Percentiles rank a stretch among this genome's conserved stretches.
Evolutionary conservation across 2,888 invertebrate species (phyloP).

Genomic region (Andricus curvator): DNA sequence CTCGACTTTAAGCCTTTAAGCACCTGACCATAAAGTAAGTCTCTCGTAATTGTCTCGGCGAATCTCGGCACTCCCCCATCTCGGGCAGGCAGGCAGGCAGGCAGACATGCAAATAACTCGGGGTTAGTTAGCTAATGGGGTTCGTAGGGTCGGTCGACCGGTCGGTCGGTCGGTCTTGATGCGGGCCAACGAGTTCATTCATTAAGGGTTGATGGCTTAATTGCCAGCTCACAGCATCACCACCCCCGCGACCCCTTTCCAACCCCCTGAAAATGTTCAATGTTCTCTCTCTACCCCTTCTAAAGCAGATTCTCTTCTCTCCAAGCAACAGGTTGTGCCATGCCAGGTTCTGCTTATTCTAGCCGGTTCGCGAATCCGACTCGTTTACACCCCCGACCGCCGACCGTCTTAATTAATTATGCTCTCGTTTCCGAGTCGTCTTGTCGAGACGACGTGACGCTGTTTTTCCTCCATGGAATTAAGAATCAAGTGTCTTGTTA

Average conservation of each 20-base stretch:
- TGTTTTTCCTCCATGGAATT: slow-evolving; percentile 47
- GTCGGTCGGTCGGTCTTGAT: slow-evolving; percentile 56
- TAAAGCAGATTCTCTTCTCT: slow-evolving; percentile 54
- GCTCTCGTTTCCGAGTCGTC: slow-evolving; percentile 56
- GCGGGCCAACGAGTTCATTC: slow-evolving; percentile 73
- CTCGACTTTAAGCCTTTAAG: slow-evolving; percentile 76
- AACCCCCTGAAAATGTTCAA: slow-evolving; percentile 54
- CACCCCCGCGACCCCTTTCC: slow-evolving; percentile 59
- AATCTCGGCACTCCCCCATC: slow-evolving; percentile 72
- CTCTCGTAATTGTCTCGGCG: slow-evolving; percentile 75
- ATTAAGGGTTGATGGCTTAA: slow-evolving; percentile 78
- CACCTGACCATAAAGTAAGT: slow-evolving; percentile 75
- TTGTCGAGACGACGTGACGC: neutral
- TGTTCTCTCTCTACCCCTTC: slow-evolving; percentile 49
- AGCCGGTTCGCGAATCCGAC: slow-evolving; percentile 63
- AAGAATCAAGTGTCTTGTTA: slow-evolving; percentile 60
- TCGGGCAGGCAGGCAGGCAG: slow-evolving; percentile 51
- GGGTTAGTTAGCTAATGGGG: slow-evolving; percentile 78
- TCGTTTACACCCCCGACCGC: slow-evolving; percentile 72
- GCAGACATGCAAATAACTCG: slow-evolving; percentile 77
- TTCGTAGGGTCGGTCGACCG: slow-evolving; percentile 65
- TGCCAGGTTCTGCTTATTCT: slow-evolving; percentile 51
- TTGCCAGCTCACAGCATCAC: slow-evolving; percentile 76
- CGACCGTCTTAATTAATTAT: slow-evolving; percentile 72
- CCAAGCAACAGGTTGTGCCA: slow-evolving; percentile 72